Percentiles rank a stretch among this genome's conserved stretches.
phyloP scores from a whole-genome alignment of 2,113 vertebrate species.

The Oenanthe melanoleuca region DNA sequence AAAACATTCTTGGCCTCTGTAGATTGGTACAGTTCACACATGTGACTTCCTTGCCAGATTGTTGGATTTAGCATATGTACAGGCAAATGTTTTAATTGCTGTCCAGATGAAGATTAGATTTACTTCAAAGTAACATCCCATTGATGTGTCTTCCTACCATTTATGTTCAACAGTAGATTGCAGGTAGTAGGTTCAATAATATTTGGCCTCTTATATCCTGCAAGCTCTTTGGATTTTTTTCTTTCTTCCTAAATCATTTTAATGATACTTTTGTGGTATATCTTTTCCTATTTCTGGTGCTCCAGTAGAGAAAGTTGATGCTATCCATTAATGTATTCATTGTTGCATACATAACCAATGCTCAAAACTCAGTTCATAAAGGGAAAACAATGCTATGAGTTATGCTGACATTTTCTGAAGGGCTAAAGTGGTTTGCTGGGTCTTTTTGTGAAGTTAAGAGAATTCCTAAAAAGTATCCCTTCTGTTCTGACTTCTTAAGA shows the following conservation, averaged over 20 bases:
- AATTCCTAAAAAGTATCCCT: not conserved
- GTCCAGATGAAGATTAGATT: not conserved
- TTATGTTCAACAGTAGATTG: not conserved
- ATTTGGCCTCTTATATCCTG: not conserved
- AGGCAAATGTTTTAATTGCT: not conserved
- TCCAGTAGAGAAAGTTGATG: slow-evolving; percentile 72
- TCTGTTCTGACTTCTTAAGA: not conserved
- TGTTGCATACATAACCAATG: slow-evolving; percentile 46
- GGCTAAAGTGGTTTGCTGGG: not conserved
- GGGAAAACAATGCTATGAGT: not conserved
- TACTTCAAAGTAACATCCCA: not conserved
- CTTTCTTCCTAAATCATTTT: not conserved
- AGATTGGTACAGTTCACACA: not conserved
- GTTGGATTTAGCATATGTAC: not conserved
- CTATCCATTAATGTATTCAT: slow-evolving; percentile 63
- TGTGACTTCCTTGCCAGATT: not conserved
- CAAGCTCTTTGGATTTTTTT: not conserved
- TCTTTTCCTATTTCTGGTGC: not conserved
- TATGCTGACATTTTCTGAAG: not conserved
- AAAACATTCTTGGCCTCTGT: not conserved
- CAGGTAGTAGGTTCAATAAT: not conserved
- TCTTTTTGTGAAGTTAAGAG: not conserved
- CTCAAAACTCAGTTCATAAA: slow-evolving; percentile 10
- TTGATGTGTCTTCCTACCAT: not conserved
- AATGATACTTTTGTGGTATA: not conserved